Evolutionary conservation across 1,140 invertebrate species (phyloP), one percentile per base, ranked within the genome.

Genomic region (Ceratosolen fusciceps): DNA sequence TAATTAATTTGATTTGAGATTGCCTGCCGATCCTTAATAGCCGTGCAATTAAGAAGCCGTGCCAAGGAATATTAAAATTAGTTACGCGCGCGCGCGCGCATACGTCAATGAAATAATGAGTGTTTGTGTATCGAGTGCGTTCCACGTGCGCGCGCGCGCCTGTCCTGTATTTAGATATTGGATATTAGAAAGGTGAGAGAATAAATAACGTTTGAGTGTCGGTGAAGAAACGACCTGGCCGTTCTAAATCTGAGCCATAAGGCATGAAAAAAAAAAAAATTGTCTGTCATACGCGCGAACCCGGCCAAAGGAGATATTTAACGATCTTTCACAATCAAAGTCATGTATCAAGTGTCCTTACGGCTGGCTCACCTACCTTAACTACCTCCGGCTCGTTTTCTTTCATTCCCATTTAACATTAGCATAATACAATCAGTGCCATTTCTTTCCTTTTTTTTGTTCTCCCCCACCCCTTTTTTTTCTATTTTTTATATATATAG

Each of bases 101-200:
- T n/a, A n/a, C n/a, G n/a, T n/a, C n/a, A n/a, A n/a, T n/a, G n/a
- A n/a, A n/a, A n/a, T n/a, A n/a, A n/a, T n/a, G n/a, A n/a, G n/a
- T n/a, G n/a, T n/a, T n/a, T n/a, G n/a, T n/a, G n/a, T n/a, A n/a
- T n/a, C n/a, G n/a, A n/a, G n/a, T n/a, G n/a, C n/a, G n/a, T n/a
- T n/a, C n/a, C n/a, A n/a, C n/a, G n/a, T n/a, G n/a, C n/a, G n/a
- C n/a, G n/a, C n/a, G n/a, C n/a, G n/a, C n/a, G n/a, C n/a, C n/a
- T n/a, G 43, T 47, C 60, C 14, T n/a, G 31, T 60, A 12, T 62
- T 19, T 65, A 37, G 0, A n/a, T n/a, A 34, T n/a, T n/a, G n/a
- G 47, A 16, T 24, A n/a, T 58, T 73, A 58, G 71, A 73, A 73
- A 73, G 71, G 71, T 73, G 54, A 56, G 49, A 54, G 37, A 54